Evolutionary conservation across 1,140 invertebrate species (phyloP), one percentile per base, ranked within the genome.

Genomic region (Caenorhabditis brenneri): DNA sequence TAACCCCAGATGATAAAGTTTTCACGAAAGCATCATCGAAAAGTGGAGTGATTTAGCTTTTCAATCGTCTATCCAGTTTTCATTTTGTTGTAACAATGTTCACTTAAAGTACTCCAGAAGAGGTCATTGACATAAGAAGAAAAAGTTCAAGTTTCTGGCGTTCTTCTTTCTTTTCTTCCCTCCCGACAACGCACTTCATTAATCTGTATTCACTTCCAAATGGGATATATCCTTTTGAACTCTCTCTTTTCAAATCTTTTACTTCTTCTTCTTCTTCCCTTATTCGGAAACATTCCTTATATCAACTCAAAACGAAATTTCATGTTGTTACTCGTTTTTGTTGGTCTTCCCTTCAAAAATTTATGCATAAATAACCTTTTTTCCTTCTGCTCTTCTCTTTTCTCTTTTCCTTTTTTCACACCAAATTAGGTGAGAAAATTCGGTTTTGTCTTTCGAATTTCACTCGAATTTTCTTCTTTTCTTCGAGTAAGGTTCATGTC

Each of bases 171-270:
- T 33, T 31, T 65, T 36, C 29, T n/a, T 1, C 24, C 22, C 33
- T 31, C n/a, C n/a, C n/a, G n/a, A n/a, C 65, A n/a, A 42, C 36
- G 65, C 65, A 74, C 65, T 74, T 74, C 65, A 74, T 74, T 74
- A 74, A 74, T 74, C 65, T 74, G 65, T 74, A 74, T 74, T 74
- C 65, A 74, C 65, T n/a, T n/a, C n/a, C 58, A 65, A 65, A 65
- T 65, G 31, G 58, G 31, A 65, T 65, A 65, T 65, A 65, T 65
- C 58, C 58, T 65, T 42, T 36, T 33, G 58, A 65, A 65, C 31
- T 36, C 58, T n/a, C n/a, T n/a, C 22, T n/a, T 46, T 51, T 51
- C 3, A 51, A 16, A 51, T 58, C 2, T 58, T 58, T 24, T 58
- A 27, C 9, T 58, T 27, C 31, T 36, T 36, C 58, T 0, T 3